Evolutionary conservation across 1,140 invertebrate species (phyloP), one percentile per base, ranked within the genome.

Genomic region (Listronotus oregonensis): DNA sequence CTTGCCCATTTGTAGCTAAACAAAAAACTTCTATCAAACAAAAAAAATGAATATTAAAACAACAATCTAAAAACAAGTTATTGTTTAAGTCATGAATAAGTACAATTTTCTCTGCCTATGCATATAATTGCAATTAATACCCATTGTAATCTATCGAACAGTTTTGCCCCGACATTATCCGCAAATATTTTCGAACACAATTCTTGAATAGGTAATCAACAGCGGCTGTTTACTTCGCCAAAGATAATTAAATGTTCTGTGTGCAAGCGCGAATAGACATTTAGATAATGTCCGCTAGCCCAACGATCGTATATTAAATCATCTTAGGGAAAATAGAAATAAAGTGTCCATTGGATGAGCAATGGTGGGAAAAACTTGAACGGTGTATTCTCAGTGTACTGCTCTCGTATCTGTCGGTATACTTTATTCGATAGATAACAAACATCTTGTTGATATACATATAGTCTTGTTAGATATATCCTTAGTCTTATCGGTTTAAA

Each of bases 341-440:
- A 69, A 72, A 70, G 61, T 71, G 66, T 64, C 64, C 65, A 68
- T 67, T 64, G 58, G 70, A 75, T 75, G 73, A 75, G 70, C 73
- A 69, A 75, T 71, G 71, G 73, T 75, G 73, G 73, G 73, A 75
- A 75, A 70, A 75, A 75, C 68, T 73, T 55, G 70, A 67, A 70
- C 68, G 68, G 70, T 75, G 70, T 72, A 72, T 75, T 75, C 73
- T 75, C 73, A 75, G 73, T 74, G 49, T 56, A 59, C 9, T 37
- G 51, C 51, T 54, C n/a, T 39, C 37, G 12, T 37, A 54, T 39
- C 4, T 31, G 14, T 15, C n/a, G 51, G 51, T 54, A 54, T 54
- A 31, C 34, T 14, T 27, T 27, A 27, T 37, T 39, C 32, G 12
- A 54, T 54, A 54, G 27, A 54, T 39, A 54, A 37, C 14, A 31